Conservation (phyloP, 2,888 invertebrate species). For the Atrina japonica region DNA sequence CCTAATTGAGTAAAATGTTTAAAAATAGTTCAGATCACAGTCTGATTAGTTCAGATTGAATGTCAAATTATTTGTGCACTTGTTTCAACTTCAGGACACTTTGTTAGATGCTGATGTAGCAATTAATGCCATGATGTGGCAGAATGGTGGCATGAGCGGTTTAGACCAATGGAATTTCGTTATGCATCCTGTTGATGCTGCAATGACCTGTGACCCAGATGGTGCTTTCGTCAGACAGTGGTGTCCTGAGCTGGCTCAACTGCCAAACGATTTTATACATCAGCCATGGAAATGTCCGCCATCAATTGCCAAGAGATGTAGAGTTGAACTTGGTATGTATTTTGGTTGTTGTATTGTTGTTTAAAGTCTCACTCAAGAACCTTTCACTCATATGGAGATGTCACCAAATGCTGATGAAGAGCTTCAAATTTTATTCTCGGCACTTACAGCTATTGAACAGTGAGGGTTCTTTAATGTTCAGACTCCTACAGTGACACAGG, state of each 20-base stretch:
- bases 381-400: no score
- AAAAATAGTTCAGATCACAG: no score
- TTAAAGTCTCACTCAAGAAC: no score
- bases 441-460: no score
- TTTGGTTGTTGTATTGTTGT: no score
- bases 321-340: constrained; percentile 47
- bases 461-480: no score
- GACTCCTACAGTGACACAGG: no score
- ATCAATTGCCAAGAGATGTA: constrained; percentile 57
- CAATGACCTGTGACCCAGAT: constrained; percentile 66
- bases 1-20: no score
- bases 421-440: no score
- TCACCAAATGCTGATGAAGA: no score
- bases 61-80: no score
- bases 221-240: constrained; percentile 59
- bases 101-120: constrained; percentile 66
- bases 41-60: no score
- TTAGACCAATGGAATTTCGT: constrained; percentile 69
- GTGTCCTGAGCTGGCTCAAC: constrained; percentile 58
- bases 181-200: constrained; percentile 68
- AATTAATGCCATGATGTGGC: constrained; percentile 70
- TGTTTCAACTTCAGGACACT: constrained; percentile 63
- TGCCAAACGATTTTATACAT: constrained; percentile 64
- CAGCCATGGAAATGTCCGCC: constrained; percentile 66
- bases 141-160: constrained; percentile 68